Conservation (phyloP, 2,113 vertebrate species). For the Megalops atlanticus region DNA sequence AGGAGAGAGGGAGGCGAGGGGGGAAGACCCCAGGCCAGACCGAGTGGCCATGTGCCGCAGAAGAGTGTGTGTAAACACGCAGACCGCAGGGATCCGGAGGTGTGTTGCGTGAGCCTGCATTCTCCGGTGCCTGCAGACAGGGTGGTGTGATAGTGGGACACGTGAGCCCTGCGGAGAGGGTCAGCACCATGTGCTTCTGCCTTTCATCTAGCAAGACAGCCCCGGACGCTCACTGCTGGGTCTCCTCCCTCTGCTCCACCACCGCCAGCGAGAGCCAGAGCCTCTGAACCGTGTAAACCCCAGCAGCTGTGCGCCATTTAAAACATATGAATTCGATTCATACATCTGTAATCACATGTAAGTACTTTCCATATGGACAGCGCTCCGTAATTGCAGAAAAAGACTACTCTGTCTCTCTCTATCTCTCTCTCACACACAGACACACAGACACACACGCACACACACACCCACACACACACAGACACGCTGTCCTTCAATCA, state of each 20-base stretch:
- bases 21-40: background rate
- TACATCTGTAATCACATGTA: background rate
- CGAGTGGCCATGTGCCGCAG: background rate
- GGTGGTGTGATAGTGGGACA: background rate
- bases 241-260: background rate
- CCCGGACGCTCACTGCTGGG: background rate
- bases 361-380: background rate
- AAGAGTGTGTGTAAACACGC: background rate
- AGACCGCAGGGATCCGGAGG: background rate
- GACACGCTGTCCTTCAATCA: background rate
- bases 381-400: background rate
- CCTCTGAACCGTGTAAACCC: background rate
- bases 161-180: conserved; percentile 18
- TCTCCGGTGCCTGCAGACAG: background rate
- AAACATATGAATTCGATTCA: background rate
- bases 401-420: background rate
- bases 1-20: background rate
- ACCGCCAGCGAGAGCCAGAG: background rate
- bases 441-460: background rate
- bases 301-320: conserved; percentile 5
- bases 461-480: too few species aligned
- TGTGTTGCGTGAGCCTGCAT: background rate
- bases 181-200: background rate
- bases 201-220: background rate
- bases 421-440: background rate